Percentiles rank a stretch among this genome's conserved stretches.
Conservation (phyloP, 1,140 invertebrate species). For the Drosophila mojavensis region DNA sequence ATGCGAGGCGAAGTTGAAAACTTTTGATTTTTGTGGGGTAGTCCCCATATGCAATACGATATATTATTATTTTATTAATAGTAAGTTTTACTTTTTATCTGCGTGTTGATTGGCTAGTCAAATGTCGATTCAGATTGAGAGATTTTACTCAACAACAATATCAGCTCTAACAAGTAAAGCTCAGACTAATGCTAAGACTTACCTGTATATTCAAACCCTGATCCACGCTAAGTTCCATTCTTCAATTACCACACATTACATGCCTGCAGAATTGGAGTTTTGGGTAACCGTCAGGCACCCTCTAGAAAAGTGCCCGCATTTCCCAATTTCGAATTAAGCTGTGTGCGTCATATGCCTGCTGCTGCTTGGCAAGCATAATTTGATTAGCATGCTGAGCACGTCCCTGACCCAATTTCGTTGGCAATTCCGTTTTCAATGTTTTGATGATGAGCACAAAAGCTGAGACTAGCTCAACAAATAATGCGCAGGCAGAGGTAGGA, state of each 20-base stretch:
- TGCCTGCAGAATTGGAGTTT: neutral
- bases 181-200: too few relatives aligned
- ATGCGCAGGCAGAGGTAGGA: conserved; percentile 13
- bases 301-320: conserved; percentile 19
- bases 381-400: conserved; percentile 76
- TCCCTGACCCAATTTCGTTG: conserved; percentile 74
- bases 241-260: too few relatives aligned
- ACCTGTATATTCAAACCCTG: too few relatives aligned
- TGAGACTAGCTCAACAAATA: conserved; percentile 48
- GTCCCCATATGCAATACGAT: too few relatives aligned
- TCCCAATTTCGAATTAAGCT: conserved; percentile 30
- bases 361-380: conserved; percentile 27
- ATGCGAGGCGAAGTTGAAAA: neutral
- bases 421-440: conserved; percentile 31
- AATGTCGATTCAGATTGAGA: too few relatives aligned
- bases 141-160: too few relatives aligned
- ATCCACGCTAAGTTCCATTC: too few relatives aligned
- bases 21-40: too few relatives aligned
- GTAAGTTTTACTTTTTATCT: too few relatives aligned
- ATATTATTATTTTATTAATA: too few relatives aligned
- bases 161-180: too few relatives aligned
- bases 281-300: conserved; percentile 25
- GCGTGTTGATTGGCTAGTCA: too few relatives aligned
- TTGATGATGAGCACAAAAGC: conserved; percentile 20
- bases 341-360: conserved; percentile 49